phyloP scores from a whole-genome alignment of 2,888 invertebrate genomes.

The Noctua fimbriata region DNA sequence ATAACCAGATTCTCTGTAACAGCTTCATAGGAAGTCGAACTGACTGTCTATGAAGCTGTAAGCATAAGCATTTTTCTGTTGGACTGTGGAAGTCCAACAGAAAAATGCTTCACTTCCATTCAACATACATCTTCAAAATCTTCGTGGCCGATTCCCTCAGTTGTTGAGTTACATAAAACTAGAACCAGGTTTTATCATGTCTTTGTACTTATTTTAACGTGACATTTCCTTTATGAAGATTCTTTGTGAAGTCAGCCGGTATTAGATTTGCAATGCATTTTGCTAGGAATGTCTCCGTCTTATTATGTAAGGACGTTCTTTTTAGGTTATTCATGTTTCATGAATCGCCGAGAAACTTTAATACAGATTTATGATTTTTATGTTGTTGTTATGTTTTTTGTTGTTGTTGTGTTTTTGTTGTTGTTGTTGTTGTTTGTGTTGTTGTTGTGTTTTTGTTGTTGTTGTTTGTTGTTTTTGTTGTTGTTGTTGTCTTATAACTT shows the following conservation, averaged over 20 bases:
- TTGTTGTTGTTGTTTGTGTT: neutral
- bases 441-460: too few relatives aligned
- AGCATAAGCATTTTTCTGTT: too few relatives aligned
- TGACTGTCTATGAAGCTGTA: too few relatives aligned
- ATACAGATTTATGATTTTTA: neutral
- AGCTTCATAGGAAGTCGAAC: too few relatives aligned
- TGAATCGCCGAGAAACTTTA: neutral
- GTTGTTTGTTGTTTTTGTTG: neutral
- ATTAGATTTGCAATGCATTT: slow-evolving; percentile 59
- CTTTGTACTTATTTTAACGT: slow-evolving; percentile 45
- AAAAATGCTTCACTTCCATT: neutral
- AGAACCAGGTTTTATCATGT: slow-evolving; percentile 38
- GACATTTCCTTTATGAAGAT: slow-evolving; percentile 51
- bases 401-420: too few relatives aligned
- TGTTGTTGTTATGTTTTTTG: too few relatives aligned
- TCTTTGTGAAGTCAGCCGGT: slow-evolving; percentile 39
- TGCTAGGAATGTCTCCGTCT: slow-evolving; percentile 26
- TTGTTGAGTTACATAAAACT: slow-evolving; percentile 36
- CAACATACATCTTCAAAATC: neutral
- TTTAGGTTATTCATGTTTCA: slow-evolving; percentile 36
- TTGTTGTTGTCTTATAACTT: neutral
- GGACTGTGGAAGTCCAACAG: neutral
- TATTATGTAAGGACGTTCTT: slow-evolving; percentile 38
- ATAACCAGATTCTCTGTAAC: too few relatives aligned
- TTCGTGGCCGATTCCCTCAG: slow-evolving; percentile 9